Conservation (phyloP, 2,888 invertebrate species). For the Drosophila falleni region DNA sequence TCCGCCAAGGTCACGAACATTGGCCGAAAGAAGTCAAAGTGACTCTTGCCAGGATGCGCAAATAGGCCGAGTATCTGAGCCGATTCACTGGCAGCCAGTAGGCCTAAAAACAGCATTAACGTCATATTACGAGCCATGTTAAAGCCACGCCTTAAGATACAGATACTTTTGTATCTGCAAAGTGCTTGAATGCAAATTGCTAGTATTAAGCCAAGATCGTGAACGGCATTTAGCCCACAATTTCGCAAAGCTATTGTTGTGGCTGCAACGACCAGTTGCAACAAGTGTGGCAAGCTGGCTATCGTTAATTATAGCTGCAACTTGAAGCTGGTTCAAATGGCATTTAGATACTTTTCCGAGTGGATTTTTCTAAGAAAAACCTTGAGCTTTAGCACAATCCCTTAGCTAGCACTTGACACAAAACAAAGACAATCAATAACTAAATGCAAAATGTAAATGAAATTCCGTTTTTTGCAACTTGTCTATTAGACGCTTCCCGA, state of each 20-base stretch:
- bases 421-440: neutral
- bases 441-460: neutral
- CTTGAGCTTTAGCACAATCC: constrained; percentile 8
- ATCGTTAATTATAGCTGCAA: constrained; percentile 29
- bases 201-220: constrained; percentile 55
- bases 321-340: constrained; percentile 25
- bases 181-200: constrained; percentile 17
- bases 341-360: constrained; percentile 6
- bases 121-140: constrained; percentile 16
- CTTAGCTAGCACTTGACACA: constrained; percentile 1
- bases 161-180: constrained; percentile 29
- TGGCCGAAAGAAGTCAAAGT: constrained; percentile 85
- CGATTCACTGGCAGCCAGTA: constrained; percentile 18
- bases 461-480: constrained; percentile 29
- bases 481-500: constrained; percentile 48
- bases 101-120: constrained; percentile 14
- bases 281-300: constrained; percentile 16
- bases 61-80: constrained; percentile 83
- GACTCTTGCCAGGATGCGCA: constrained; percentile 85
- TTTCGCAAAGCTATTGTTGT: constrained; percentile 28
- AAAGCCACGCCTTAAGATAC: constrained; percentile 24
- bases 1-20: constrained; percentile 84
- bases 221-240: constrained; percentile 50
- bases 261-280: constrained; percentile 19
- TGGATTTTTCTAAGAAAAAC: neutral